Evolutionary conservation across 1,140 invertebrate genomes (phyloP).

Genomic region (Procambarus clarkii): DNA sequence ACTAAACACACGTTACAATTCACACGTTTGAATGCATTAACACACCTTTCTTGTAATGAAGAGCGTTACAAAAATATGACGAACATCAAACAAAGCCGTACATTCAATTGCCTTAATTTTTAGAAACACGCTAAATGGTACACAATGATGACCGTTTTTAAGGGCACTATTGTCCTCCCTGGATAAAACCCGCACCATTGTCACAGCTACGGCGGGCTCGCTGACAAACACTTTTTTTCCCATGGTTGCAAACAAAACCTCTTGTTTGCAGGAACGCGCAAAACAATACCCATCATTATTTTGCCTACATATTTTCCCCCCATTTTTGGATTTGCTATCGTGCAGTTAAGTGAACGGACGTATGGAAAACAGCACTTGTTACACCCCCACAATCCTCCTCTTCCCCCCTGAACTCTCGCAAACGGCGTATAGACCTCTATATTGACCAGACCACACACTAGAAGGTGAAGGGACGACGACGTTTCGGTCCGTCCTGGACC

Average conservation of each 20-base stretch:
- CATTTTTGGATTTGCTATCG: background rate
- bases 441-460: too few relatives aligned
- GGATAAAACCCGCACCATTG: background rate
- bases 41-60: background rate
- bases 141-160: background rate
- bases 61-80: background rate
- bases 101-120: background rate
- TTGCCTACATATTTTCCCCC: background rate
- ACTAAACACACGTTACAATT: too few relatives aligned
- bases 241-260: background rate
- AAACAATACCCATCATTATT: background rate
- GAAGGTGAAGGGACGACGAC: too few relatives aligned
- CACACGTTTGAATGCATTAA: background rate
- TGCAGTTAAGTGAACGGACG: background rate
- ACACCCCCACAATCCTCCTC: too few relatives aligned
- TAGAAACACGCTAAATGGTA: background rate
- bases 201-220: background rate
- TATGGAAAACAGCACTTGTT: too few relatives aligned
- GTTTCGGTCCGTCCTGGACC: too few relatives aligned
- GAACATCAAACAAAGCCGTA: background rate
- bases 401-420: too few relatives aligned
- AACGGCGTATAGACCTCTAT: too few relatives aligned
- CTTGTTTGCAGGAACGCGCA: background rate
- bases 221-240: background rate
- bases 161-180: background rate